Base-by-base conservation (phyloP, 2,113 vertebrate genomes). In the Centropus unirufus region DNA sequence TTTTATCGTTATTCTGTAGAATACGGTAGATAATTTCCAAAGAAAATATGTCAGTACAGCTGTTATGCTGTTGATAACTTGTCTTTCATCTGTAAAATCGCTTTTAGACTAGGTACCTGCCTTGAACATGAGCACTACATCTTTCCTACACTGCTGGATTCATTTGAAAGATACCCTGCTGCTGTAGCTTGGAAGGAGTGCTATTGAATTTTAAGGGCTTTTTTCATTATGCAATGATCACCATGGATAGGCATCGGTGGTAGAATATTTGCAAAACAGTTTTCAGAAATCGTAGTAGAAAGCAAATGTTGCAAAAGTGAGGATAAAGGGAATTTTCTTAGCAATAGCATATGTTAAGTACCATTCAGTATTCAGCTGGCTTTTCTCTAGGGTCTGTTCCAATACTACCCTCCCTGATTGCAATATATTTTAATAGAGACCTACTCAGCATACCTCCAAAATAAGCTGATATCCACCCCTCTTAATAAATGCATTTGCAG, bases 71-170 rank as follows among this genome's bases (percentile, higher is more conserved):
- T 85, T 92, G 90, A 95, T 94, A 97, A 95, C 63, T 90, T 95
- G 44, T 69, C 58, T 97, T 88, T 95, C 92, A 69, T 87, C 66
- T 97, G 70, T 96, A 62, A 74, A 97, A 95, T 97, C 32, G 6
- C 36, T 96, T 97, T 87, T 95, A 80, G 93, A 78, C 40, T 92
- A 93, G 52, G n/a, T 92, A 74, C 30, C 23, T 93, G 27, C 57
- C 46, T 91, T 88, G 93, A 95, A 78, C 67, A 23, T 73, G 12
- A 93, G 49, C 75, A 72, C 62, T 87, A 68, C n/a, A 44, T 93
- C 62, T 95, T 92, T 90, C 19, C 47, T 76, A 67, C 39, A 15
- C n/a, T 66, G 27, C 42, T 94, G 51, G 61, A 79, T 92, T 96
- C 22, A 73, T 96, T 93, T 95, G 68, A 83, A 96, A 97, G 76